A percentile compares a stretch with the other conserved stretches of the same genome.
Evolutionary conservation across 2,888 invertebrate genomes (phyloP).

Genomic region (Macaria notata): DNA sequence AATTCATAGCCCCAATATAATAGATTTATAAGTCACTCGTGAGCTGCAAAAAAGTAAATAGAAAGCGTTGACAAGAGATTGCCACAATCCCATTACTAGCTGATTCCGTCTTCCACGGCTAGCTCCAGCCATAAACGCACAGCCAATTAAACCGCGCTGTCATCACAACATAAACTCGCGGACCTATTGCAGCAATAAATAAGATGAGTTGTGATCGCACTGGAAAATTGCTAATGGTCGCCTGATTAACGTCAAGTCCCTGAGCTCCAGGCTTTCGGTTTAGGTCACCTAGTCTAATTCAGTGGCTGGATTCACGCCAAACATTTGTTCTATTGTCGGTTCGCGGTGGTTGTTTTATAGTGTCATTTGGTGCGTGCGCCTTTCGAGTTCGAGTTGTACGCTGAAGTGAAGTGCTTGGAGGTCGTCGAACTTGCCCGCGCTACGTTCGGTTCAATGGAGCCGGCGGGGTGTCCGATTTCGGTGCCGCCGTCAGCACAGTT

Average conservation of each 20-base stretch:
- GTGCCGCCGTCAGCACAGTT: conserved; percentile 40
- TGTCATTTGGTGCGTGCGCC: conserved; percentile 55
- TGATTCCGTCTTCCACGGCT: conserved; percentile 13
- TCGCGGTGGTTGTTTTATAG: conserved; percentile 62
- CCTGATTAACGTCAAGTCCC: conserved; percentile 28
- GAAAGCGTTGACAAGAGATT: conserved; percentile 18
- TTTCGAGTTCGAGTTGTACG: conserved; percentile 39
- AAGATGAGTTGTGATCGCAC: conserved; percentile 8
- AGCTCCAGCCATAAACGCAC: conserved; percentile 23
- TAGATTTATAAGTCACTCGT: conserved; percentile 3
- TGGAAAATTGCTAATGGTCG: conserved; percentile 2
- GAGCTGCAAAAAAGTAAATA: conserved; percentile 12
- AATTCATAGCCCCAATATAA: conserved; percentile 8
- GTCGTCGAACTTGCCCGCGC: conserved; percentile 64
- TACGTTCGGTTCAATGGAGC: conserved; percentile 54
- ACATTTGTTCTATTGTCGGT: conserved; percentile 74
- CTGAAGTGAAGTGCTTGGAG: conserved; percentile 42
- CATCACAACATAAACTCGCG: conserved; percentile 27
- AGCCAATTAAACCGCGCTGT: conserved; percentile 23
- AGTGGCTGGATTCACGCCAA: conserved; percentile 74
- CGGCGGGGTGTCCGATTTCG: conserved; percentile 53
- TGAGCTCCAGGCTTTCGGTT: conserved; percentile 42
- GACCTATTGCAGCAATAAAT: conserved; percentile 25
- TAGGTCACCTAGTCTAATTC: conserved; percentile 68
- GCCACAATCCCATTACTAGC: conserved; percentile 12